Base-by-base conservation (phyloP, 2,888 invertebrate genomes). In the Cheilosia soror region DNA sequence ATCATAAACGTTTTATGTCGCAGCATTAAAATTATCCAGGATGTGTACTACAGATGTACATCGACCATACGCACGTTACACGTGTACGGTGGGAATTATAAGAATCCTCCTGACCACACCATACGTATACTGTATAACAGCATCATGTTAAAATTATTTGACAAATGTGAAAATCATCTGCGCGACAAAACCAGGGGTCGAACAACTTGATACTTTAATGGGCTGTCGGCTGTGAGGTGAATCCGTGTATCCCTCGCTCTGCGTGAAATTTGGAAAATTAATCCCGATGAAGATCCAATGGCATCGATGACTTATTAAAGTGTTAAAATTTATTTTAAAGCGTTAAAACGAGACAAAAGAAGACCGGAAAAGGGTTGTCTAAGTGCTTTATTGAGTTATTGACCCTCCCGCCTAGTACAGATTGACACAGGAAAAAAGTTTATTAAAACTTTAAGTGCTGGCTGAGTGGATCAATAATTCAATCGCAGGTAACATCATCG, bases 1-100 rank as follows among this genome's bases (percentile, higher is more conserved):
- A 37, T 79, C 83, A 79, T 79, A 83, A 83, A 75, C 73, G 63
- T 63, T 83, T 83, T 75, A 79, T 79, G 79, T 69, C 58, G 37
- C 79, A 33, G 44, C 44, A 29, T 68, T 79, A 37, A 49, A 78
- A 63, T 73, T 63, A 78, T 57, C 33, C 69, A 9, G 42, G 25
- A 71, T 71, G 69, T 31, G 47, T 66, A n/a, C 7, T 47, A 31
- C 27, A 13, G 11, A 11, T 11, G 20, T 25, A 5, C 55, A 20
- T 20, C 42, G 31, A 55, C 29, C 29, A 53, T 33, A 3, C 66
- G 4, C 20, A 20, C 9, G 9, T 2, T 55, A 29, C 29, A 29
- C 27, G 20, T 20, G 31, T 42, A 40, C 15, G n/a, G 9, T 9
- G 5, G 33, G 33, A 25, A 60, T 68, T 62, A 15, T 1, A 62